These are phyloP conservation scores for Hemiscyllium ocellatum DNA, from an alignment of 2,113 vertebrate genomes.

Conservation along the genomic window DNA sequence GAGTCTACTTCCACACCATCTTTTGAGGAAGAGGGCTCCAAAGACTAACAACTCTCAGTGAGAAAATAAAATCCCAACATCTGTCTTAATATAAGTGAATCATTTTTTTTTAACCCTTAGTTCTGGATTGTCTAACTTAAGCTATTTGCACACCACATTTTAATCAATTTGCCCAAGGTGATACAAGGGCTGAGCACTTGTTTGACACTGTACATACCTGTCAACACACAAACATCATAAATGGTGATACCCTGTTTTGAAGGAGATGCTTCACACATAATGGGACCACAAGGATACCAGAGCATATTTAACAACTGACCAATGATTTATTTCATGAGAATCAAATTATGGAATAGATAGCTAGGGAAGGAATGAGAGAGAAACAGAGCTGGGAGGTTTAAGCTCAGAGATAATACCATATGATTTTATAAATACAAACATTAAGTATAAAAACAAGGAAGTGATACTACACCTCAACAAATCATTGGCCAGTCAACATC, in stretches of 20 bases:
- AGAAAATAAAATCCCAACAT: too few relatives aligned
- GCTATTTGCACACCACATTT: not conserved
- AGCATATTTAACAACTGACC: not conserved
- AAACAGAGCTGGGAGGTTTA: not conserved
- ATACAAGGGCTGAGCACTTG: not conserved
- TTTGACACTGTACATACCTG: not conserved
- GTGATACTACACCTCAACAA: too few relatives aligned
- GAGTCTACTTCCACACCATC: too few relatives aligned
- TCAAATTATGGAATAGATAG: not conserved
- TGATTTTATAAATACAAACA: too few relatives aligned
- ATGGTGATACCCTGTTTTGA: not conserved
- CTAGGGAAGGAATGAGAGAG: not conserved
- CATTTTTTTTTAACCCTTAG: too few relatives aligned
- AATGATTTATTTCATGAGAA: not conserved
- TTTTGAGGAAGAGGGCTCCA: too few relatives aligned
- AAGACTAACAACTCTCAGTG: too few relatives aligned
- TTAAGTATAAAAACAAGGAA: too few relatives aligned
- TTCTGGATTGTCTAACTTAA: not conserved
- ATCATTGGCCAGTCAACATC: too few relatives aligned
- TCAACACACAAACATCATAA: not conserved
- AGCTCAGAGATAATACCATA: not conserved
- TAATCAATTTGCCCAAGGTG: not conserved
- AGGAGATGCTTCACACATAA: not conserved
- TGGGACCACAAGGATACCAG: not conserved
- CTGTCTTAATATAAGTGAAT: too few relatives aligned